Conservation (phyloP, 2,113 vertebrate genomes). For the Sitta europaea region DNA sequence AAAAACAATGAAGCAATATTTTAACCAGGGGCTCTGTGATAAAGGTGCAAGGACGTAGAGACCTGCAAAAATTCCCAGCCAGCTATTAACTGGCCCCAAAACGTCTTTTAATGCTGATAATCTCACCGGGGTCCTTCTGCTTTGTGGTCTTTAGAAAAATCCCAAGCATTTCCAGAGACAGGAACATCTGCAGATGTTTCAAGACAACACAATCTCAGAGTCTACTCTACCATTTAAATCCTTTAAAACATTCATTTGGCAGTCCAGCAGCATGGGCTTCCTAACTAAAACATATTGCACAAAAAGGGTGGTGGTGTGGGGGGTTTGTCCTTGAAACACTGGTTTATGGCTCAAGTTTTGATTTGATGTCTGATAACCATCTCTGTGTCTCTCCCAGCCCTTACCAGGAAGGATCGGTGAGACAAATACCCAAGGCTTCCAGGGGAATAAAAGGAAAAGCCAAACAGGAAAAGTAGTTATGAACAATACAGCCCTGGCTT, state of each 20-base stretch:
- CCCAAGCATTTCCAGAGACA: neutral
- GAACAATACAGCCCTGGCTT: neutral
- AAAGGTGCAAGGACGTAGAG: neutral
- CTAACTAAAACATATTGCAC: neutral
- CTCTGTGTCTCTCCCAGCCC: constrained; percentile 25
- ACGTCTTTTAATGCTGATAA: neutral
- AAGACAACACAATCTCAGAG: neutral
- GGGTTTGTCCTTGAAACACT: neutral
- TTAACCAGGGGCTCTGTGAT: neutral
- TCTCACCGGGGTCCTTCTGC: neutral
- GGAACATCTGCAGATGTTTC: constrained; percentile 19
- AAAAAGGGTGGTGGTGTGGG: neutral
- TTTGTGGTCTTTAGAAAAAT: neutral
- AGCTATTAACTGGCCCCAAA: neutral
- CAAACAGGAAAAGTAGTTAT: constrained; percentile 51
- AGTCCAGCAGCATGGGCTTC: neutral
- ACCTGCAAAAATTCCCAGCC: neutral
- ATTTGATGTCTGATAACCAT: neutral
- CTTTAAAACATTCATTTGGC: neutral
- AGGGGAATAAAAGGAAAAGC: constrained; percentile 38
- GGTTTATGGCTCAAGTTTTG: neutral
- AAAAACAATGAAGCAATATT: neutral
- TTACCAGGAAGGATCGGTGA: constrained; percentile 33
- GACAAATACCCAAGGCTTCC: constrained; percentile 28
- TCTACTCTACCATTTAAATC: neutral